Evolutionary conservation across 1,140 invertebrate genomes (phyloP), one percentile per base, ranked within the genome.

Genomic region (Hycleus cichorii): DNA sequence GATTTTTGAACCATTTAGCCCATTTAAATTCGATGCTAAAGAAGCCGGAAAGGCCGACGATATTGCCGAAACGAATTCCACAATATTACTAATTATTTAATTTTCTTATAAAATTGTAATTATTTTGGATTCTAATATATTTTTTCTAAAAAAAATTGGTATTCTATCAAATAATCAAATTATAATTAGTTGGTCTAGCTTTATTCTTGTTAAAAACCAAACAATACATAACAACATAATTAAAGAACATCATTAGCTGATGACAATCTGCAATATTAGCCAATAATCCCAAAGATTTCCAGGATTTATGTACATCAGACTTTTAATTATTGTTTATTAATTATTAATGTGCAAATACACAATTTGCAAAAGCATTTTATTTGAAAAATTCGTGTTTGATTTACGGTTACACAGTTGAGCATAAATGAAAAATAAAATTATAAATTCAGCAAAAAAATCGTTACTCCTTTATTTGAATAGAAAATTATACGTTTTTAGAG

Each of bases 1-100:
- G 89, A 43, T 93, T 93, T 76, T 74, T 91, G 50, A 79, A 81
- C 43, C 90, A 93, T 66, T 73, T 93, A 42, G 85, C 85, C 39
- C 78, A 69, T 48, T 49, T 69, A 32, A 58, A 69, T 60, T 58
- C 51, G 8, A 42, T 59, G 24, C 45, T 67, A 7, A 59, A 46
- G 12, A 67, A 63, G 18, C 27, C 49, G 24, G 32, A 32, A 32
- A 4, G 32, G 4, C 2, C 4, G 4, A 7, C 32, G 7, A 32
- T 32, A 32, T 32, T 32, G 32, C 32, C 32, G 32, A 32, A 32
- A 32, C 32, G 32, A 32, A 32, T 32, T 32, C 32, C 32, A 32
- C 32, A 32, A 4, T 32, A 32, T 32, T 32, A 7, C 4, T 32
- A 5, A 32, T 32, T 32, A 32, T 32, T 32, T 32, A 32, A 32